A percentile compares a stretch with the other conserved stretches of the same genome.
These are phyloP conservation scores for Saccostrea echinata DNA, from an alignment of 1,140 invertebrate species.

Conservation along the genomic window DNA sequence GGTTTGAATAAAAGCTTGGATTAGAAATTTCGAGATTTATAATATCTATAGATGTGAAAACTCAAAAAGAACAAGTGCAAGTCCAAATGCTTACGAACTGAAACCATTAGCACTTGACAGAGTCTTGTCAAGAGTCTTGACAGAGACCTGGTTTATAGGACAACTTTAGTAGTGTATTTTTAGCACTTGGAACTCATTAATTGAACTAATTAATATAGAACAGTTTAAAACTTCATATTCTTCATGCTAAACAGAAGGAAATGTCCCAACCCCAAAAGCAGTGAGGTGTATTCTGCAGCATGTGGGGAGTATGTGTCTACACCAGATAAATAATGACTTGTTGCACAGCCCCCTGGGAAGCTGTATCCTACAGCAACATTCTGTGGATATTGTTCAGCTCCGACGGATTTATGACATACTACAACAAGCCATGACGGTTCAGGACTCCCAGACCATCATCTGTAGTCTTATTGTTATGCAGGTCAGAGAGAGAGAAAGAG, in stretches of 20 bases:
- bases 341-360: conserved; percentile 66
- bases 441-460: conserved; percentile 70
- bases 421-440: conserved; percentile 66
- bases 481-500: conserved; percentile 62
- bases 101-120: too few relatives aligned
- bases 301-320: conserved; percentile 76
- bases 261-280: conserved; percentile 50
- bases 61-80: too few relatives aligned
- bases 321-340: conserved; percentile 73
- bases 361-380: conserved; percentile 69
- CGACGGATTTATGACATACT: conserved; percentile 75
- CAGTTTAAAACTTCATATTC: not conserved
- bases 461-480: conserved; percentile 76
- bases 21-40: too few relatives aligned
- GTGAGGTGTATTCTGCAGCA: conserved; percentile 73
- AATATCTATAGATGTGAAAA: too few relatives aligned
- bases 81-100: too few relatives aligned
- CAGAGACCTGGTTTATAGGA: too few relatives aligned
- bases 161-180: too few relatives aligned
- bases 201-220: too few relatives aligned
- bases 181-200: too few relatives aligned
- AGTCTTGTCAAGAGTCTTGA: too few relatives aligned
- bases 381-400: conserved; percentile 71
- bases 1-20: too few relatives aligned
- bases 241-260: not conserved